Percentiles rank a stretch among this genome's conserved stretches.
phyloP scores from a whole-genome alignment of 2,797 vertebrate species.

The Peromyscus eremicus region DNA sequence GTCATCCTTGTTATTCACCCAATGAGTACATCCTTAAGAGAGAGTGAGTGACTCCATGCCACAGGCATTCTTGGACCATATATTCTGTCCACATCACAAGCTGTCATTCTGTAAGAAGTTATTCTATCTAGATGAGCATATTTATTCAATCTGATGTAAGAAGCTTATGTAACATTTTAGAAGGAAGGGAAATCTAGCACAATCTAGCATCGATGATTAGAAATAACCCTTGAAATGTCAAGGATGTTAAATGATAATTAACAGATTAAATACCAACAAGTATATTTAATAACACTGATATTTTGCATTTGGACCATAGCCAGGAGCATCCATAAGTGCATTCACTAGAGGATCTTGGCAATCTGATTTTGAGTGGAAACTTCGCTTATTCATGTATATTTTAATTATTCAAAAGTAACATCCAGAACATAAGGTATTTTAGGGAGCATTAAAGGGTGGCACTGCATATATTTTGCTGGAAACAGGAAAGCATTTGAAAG shows the following conservation, averaged over 20 bases:
- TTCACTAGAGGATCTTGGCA: conserved; percentile 19
- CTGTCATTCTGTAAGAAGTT: not conserved
- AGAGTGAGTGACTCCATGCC: not conserved
- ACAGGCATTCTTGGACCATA: not conserved
- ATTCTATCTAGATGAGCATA: conserved; percentile 22
- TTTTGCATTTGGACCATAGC: conserved; percentile 64
- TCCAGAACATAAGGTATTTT: not conserved
- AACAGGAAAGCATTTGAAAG: conserved; percentile 49
- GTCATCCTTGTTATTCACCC: not conserved
- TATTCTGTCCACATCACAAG: not conserved
- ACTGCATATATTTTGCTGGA: not conserved
- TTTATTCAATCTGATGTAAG: conserved; percentile 50
- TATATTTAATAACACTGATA: conserved; percentile 71
- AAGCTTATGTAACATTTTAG: not conserved
- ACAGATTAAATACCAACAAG: conserved; percentile 72
- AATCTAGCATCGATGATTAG: conserved; percentile 58
- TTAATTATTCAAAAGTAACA: conserved; percentile 50
- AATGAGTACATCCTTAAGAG: not conserved
- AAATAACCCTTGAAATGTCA: conserved; percentile 78
- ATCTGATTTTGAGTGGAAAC: conserved; percentile 43
- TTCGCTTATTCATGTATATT: conserved; percentile 55
- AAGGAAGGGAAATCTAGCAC: not conserved
- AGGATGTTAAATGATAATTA: conserved; percentile 75
- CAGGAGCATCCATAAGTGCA: conserved; percentile 60
- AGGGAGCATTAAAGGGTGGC: not conserved